phyloP scores from a whole-genome alignment of 2,888 invertebrate species.

The Macrosoma leucophasiata region DNA sequence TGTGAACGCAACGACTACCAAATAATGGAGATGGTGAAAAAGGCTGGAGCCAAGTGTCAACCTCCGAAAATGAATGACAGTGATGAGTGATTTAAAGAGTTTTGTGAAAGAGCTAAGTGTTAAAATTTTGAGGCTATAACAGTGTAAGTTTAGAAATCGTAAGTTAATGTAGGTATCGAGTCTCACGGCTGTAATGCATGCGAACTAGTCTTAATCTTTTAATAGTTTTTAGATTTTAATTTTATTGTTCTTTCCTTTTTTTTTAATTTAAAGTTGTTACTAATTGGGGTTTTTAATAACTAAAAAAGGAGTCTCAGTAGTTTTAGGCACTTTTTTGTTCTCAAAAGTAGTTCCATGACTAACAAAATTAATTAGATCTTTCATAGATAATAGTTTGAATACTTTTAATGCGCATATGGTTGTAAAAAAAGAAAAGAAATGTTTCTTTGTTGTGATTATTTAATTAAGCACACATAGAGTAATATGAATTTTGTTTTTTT shows the following conservation, averaged over 20 bases:
- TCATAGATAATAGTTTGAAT: conserved; percentile 5
- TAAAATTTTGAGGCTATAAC: not conserved
- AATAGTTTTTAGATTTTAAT: conserved; percentile 1
- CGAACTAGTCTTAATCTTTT: not conserved
- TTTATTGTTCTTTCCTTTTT: not conserved
- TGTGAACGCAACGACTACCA: conserved; percentile 1
- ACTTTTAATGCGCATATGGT: conserved; percentile 1
- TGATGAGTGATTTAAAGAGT: too few species aligned
- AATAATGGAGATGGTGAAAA: conserved; percentile 1
- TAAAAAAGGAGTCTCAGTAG: too few species aligned
- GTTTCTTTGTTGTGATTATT: conserved; percentile 3
- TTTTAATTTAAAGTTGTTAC: not conserved
- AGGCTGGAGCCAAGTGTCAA: not conserved
- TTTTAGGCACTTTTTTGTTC: conserved; percentile 1
- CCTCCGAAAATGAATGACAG: too few species aligned
- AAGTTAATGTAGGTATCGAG: not conserved
- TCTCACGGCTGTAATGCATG: not conserved
- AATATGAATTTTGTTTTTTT: not conserved
- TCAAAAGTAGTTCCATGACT: not conserved
- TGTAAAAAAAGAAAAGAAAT: conserved; percentile 4
- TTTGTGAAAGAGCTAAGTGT: not conserved
- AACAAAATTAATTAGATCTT: conserved; percentile 3
- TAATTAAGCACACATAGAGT: not conserved
- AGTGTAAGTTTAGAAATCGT: not conserved
- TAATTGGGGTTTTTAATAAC: conserved; percentile 1